A percentile compares a stretch with the other conserved stretches of the same genome.
phyloP scores from a whole-genome alignment of 2,888 invertebrate genomes.

The Nephrocerus scutellatus region DNA sequence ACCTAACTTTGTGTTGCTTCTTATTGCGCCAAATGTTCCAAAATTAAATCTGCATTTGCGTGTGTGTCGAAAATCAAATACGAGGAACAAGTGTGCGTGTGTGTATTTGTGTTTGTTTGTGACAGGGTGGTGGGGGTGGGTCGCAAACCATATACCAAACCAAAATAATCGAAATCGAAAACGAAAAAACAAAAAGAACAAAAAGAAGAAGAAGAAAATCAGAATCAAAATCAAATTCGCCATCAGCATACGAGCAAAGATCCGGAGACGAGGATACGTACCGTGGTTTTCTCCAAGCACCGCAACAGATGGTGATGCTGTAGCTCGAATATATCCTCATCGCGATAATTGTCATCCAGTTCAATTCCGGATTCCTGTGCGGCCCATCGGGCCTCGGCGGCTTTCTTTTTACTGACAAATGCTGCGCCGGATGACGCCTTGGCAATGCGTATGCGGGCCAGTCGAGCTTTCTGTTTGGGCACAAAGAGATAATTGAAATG shows the following conservation, averaged over 20 bases:
- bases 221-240: background rate
- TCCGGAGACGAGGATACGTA: constrained; percentile 46
- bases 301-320: constrained; percentile 97
- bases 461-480: constrained; percentile 83
- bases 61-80: no score
- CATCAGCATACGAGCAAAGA: background rate
- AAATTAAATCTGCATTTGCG: no score
- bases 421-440: constrained; percentile 98
- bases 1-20: no score
- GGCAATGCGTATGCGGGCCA: constrained; percentile 96
- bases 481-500: constrained; percentile 1
- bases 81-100: no score
- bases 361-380: constrained; percentile 90
- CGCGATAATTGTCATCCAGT: constrained; percentile 78
- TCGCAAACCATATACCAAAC: no score
- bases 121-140: no score
- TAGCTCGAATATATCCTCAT: constrained; percentile 96
- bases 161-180: no score
- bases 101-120: no score
- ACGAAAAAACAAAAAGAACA: no score
- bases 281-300: constrained; percentile 97
- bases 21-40: no score
- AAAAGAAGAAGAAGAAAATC: no score
- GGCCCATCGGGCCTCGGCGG: constrained; percentile 89
- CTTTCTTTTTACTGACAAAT: constrained; percentile 97